A percentile compares a stretch with the other conserved stretches of the same genome.
Conservation (phyloP, 1,140 invertebrate genomes). For the Kradibia gibbosae region DNA sequence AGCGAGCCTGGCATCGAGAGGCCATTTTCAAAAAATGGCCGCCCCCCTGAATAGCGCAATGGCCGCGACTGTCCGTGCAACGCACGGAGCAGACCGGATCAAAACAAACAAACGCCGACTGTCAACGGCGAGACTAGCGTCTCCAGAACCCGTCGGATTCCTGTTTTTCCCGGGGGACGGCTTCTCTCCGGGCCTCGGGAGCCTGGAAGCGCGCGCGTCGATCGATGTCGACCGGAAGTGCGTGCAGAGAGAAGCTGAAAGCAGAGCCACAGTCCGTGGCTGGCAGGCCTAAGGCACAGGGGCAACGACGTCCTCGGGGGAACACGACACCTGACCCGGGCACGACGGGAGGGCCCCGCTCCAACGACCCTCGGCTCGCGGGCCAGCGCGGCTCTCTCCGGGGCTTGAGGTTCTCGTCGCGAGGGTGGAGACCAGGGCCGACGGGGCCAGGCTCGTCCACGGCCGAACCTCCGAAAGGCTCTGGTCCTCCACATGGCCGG, state of each 20-base stretch:
- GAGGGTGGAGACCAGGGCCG: too few relatives aligned
- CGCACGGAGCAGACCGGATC: slow-evolving; percentile 74
- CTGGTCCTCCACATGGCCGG: not conserved
- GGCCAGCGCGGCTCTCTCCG: too few relatives aligned
- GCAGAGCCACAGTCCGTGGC: too few relatives aligned
- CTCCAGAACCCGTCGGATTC: not conserved
- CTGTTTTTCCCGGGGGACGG: not conserved
- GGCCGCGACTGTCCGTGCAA: slow-evolving; percentile 58
- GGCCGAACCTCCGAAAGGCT: too few relatives aligned
- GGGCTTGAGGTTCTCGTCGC: too few relatives aligned
- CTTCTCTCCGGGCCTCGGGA: too few relatives aligned
- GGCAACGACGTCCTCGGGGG: too few relatives aligned
- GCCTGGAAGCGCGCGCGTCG: not conserved
- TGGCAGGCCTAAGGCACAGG: too few relatives aligned
- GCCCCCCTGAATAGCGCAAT: slow-evolving; percentile 72
- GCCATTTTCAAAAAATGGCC: slow-evolving; percentile 83
- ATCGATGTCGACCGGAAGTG: slow-evolving; percentile 42
- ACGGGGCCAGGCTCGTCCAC: too few relatives aligned
- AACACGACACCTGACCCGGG: too few relatives aligned
- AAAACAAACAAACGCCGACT: slow-evolving; percentile 74
- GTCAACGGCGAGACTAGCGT: slow-evolving; percentile 59
- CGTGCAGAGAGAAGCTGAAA: not conserved
- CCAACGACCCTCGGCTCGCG: too few relatives aligned
- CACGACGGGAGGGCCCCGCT: too few relatives aligned
- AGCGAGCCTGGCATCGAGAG: slow-evolving; percentile 58